These are phyloP conservation scores for Alentia gelatinosa DNA, from an alignment of 2,888 invertebrate species.

Conservation along the genomic window DNA sequence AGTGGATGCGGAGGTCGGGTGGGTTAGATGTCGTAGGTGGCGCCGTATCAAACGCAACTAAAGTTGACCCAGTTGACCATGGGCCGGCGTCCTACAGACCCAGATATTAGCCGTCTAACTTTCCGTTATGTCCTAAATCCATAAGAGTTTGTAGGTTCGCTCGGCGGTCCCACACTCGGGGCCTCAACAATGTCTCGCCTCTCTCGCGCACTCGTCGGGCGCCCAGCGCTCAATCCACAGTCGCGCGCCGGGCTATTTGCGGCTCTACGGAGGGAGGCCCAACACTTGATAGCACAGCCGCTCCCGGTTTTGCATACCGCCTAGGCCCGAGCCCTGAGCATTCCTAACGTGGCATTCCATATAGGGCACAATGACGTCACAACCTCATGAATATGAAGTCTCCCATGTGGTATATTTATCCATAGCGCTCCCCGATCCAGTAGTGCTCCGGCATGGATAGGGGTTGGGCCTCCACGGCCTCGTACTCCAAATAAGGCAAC, in stretches of 20 bases:
- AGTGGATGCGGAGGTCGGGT: not conserved
- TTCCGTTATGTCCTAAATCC: constrained; percentile 17
- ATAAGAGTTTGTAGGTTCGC: not conserved
- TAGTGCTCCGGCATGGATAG: not conserved
- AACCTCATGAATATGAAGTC: constrained; percentile 49
- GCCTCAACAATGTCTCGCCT: constrained; percentile 6
- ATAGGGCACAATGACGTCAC: constrained; percentile 59
- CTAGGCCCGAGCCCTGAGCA: constrained; percentile 20
- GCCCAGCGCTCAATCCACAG: not conserved
- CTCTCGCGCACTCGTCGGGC: not conserved
- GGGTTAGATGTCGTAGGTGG: not conserved
- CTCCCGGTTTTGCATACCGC: not conserved
- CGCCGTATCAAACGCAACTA: not conserved
- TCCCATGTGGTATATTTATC: constrained; percentile 29
- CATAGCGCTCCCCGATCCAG: not conserved
- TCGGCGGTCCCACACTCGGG: not conserved
- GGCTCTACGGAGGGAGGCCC: constrained; percentile 51
- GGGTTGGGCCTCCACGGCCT: constrained; percentile 18
- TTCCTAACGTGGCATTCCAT: constrained; percentile 62
- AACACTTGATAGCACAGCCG: constrained; percentile 58
- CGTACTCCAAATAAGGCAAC: constrained; percentile 43
- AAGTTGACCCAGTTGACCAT: constrained; percentile 20
- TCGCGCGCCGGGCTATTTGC: constrained; percentile 48
- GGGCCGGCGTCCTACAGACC: not conserved
- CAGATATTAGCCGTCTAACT: not conserved